Percentiles rank a stretch among this genome's conserved stretches.
Evolutionary conservation across 92 coral and sea anemone genomes (phyloP).

Genomic region (Paramuricea clavata): DNA sequence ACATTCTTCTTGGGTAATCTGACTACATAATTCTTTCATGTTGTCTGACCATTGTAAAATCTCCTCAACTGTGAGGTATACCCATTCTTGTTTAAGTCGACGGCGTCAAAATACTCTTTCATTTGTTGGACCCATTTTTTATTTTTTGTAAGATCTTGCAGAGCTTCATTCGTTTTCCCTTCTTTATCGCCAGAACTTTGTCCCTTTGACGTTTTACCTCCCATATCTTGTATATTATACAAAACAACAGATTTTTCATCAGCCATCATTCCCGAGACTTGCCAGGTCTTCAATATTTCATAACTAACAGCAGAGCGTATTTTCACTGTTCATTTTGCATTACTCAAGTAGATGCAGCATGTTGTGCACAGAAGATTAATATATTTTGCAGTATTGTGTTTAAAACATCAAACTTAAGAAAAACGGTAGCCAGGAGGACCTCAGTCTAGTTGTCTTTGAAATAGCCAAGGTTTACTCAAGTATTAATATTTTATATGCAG

Average conservation of each 20-base stretch:
- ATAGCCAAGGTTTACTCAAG: too few species aligned
- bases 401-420: too few species aligned
- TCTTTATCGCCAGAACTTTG: not conserved
- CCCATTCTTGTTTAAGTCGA: constrained; percentile 73
- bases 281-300: too few species aligned
- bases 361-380: too few species aligned
- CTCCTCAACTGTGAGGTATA: constrained; percentile 67
- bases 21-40: constrained; percentile 60
- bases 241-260: not conserved
- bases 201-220: constrained; percentile 24
- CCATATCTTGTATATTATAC: not conserved
- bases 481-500: too few species aligned
- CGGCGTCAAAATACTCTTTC: constrained; percentile 73
- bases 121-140: constrained; percentile 24
- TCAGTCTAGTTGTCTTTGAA: too few species aligned
- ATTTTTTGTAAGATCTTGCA: constrained; percentile 10
- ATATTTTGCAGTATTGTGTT: too few species aligned
- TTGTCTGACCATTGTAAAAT: constrained; percentile 72
- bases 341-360: too few species aligned
- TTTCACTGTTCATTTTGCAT: too few species aligned
- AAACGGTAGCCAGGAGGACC: too few species aligned
- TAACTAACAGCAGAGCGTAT: too few species aligned
- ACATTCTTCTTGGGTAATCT: constrained; percentile 56
- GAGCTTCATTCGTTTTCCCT: not conserved
- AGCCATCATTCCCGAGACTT: too few species aligned